phyloP scores from a whole-genome alignment of 2,113 vertebrate species.

The Chrysochloris asiatica region DNA sequence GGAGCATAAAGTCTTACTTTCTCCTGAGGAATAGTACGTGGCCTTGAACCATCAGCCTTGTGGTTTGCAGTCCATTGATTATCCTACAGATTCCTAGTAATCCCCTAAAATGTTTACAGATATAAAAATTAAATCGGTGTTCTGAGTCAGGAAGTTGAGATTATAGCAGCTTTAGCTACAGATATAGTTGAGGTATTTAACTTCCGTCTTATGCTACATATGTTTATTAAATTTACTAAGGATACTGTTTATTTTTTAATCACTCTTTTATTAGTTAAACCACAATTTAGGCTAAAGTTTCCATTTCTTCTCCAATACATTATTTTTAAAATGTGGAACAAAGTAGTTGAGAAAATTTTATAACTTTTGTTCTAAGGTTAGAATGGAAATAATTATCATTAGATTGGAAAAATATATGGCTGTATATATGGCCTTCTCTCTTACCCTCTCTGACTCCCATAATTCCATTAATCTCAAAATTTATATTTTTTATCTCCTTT shows the following conservation, averaged over 20 bases:
- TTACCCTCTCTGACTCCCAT: not conserved
- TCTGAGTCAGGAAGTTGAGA: not conserved
- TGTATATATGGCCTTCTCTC: not conserved
- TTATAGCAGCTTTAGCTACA: not conserved
- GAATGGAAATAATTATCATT: slow-evolving; percentile 23
- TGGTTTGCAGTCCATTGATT: too few species aligned
- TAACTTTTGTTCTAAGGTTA: not conserved
- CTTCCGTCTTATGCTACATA: not conserved
- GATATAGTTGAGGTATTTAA: not conserved
- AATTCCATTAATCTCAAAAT: slow-evolving; percentile 37
- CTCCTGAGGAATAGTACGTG: too few species aligned
- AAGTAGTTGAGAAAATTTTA: not conserved
- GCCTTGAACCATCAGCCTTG: too few species aligned
- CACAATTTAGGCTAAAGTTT: not conserved
- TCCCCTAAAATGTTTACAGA: not conserved
- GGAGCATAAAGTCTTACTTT: too few species aligned
- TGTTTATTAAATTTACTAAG: not conserved
- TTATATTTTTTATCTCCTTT: not conserved
- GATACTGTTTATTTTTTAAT: not conserved
- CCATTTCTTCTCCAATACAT: not conserved
- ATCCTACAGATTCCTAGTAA: too few species aligned
- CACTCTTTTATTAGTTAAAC: slow-evolving; percentile 6
- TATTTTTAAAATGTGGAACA: not conserved
- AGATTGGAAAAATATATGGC: not conserved
- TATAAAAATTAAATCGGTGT: slow-evolving; percentile 26